Percentiles rank a stretch among this genome's conserved stretches.
phyloP scores from a whole-genome alignment of 2,797 vertebrate species.

The Psittacula echo region DNA sequence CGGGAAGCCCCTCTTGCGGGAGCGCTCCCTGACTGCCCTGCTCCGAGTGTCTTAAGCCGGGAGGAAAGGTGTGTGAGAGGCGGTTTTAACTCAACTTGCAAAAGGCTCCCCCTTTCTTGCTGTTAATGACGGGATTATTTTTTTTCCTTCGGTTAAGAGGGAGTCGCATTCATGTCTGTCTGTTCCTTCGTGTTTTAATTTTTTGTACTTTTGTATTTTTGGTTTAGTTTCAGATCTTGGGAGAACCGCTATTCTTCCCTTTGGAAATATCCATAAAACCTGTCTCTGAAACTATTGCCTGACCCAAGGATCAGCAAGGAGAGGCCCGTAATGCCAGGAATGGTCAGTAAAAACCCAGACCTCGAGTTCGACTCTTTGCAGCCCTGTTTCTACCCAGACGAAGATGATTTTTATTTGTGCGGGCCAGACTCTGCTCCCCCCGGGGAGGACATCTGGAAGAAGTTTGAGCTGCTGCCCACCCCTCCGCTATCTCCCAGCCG shows the following conservation, averaged over 20 bases:
- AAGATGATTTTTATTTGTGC: constrained; percentile 97
- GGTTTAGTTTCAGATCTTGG: constrained; percentile 46
- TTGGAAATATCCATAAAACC: constrained; percentile 29
- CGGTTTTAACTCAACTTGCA: background rate
- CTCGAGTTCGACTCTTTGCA: constrained; percentile 98
- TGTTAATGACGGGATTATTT: background rate
- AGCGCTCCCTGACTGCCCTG: background rate
- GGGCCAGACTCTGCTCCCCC: constrained; percentile 95
- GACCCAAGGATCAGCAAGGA: background rate
- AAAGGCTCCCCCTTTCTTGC: background rate
- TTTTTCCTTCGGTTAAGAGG: background rate
- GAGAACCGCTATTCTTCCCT: background rate
- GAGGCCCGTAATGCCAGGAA: constrained; percentile 87
- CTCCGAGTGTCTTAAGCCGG: background rate
- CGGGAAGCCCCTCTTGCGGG: background rate
- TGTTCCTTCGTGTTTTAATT: background rate
- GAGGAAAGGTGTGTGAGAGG: constrained; percentile 36
- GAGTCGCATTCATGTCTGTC: background rate
- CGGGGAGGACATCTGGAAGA: constrained; percentile 99
- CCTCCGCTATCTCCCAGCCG: constrained; percentile 94
- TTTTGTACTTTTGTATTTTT: background rate
- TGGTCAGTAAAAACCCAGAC: constrained; percentile 93
- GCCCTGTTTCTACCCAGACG: constrained; percentile 97
- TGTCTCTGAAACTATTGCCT: background rate
- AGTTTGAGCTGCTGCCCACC: constrained; percentile 97